A percentile compares a stretch with the other conserved stretches of the same genome.
These are phyloP conservation scores for Alosa alosa DNA, from an alignment of 2,113 vertebrate species.

Conservation along the genomic window DNA sequence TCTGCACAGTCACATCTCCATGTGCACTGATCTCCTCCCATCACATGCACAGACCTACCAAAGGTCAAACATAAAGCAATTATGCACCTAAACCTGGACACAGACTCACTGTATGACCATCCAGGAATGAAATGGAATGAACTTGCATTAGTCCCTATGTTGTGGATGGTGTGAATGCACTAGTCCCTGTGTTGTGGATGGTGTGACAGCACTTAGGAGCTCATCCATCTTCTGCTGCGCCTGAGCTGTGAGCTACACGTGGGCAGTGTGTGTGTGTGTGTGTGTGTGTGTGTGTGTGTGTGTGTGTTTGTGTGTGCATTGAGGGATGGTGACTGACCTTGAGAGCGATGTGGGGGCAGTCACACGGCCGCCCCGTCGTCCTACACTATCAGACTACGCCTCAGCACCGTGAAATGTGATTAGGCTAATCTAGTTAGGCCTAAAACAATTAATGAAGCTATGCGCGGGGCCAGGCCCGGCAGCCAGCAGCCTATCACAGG, in stretches of 20 bases:
- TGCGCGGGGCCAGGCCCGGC: constrained; percentile 41
- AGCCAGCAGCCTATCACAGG: constrained; percentile 40
- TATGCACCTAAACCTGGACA: too few relatives aligned
- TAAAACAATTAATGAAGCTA: constrained; percentile 61
- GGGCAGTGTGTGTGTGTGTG: not conserved
- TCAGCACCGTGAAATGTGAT: constrained; percentile 64
- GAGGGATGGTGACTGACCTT: constrained; percentile 47
- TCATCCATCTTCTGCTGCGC: not conserved
- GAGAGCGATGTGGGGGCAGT: constrained; percentile 53
- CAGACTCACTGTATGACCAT: too few relatives aligned
- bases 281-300: too few relatives aligned
- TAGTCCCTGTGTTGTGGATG: too few relatives aligned
- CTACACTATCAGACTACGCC: constrained; percentile 53
- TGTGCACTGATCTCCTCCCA: too few relatives aligned
- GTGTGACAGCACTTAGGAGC: too few relatives aligned
- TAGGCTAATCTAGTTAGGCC: constrained; percentile 69
- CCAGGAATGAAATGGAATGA: too few relatives aligned
- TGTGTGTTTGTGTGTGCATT: not conserved
- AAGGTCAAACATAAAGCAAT: too few relatives aligned
- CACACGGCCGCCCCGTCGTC: constrained; percentile 47
- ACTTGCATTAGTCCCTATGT: too few relatives aligned
- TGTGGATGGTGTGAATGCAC: too few relatives aligned
- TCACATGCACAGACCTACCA: too few relatives aligned
- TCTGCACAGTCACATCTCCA: too few relatives aligned
- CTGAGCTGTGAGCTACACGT: not conserved